Base-by-base conservation (phyloP, 2,888 invertebrate genomes). In the Macropis europaea region DNA sequence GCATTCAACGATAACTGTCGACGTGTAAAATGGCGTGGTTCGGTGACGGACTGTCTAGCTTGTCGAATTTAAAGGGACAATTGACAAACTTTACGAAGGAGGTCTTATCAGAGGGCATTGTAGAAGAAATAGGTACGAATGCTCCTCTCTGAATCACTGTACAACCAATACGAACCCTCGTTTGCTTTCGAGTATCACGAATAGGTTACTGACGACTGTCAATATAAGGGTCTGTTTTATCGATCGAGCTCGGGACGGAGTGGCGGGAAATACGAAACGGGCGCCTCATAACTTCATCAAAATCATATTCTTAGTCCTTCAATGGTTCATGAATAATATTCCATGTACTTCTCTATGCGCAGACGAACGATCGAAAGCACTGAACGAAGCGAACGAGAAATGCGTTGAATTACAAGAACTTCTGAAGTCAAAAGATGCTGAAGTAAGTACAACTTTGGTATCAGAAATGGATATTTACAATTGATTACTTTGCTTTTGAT, bases 31-130 rank as follows among this genome's bases (percentile, higher is more conserved):
- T 90, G 90, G 88, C 90, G 88, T 90, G 90, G 90, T 88, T 90
- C 78, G 88, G 88, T 45, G 89, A 89, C 42, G 86, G 89, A 56
- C 85, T 90, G 64, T 82, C 90, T 73, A 89, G 89, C 63, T 82
- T 90, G 74, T 89, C 90, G 66, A 93, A 92, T 90, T 91, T 97
- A 78, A 97, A 96, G 90, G 97, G 97, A 80, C 97, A 97, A 92
- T 93, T 97, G 85, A 93, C 94, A 32, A 97, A 93, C 91, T 95
- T 97, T 86, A 97, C 97, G 67, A 95, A 95, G 89, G 97, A 97
- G 91, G 97, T 97, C 82, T 92, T 97, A 87, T 94, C 95, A 77
- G 97, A 97, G 84, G 93, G 92, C 75, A 92, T 92, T 84, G 92
- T 91, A 68, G 94, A 93, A 84, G 92, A 92, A 87, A 91, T 91